Conservation (phyloP, 2,113 vertebrate species). For the Gymnarchus niloticus region DNA sequence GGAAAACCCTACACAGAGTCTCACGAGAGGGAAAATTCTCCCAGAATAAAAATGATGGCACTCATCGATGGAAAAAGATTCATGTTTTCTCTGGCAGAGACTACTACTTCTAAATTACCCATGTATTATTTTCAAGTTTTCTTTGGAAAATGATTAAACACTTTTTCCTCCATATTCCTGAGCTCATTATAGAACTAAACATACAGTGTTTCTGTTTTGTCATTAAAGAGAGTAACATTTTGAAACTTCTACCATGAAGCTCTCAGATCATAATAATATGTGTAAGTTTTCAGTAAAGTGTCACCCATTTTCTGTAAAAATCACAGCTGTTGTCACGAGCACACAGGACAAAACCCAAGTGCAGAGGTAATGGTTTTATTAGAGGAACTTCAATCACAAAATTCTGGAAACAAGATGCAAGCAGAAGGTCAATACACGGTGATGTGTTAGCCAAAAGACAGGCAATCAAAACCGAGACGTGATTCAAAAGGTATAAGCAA, state of each 20-base stretch:
- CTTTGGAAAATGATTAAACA: conserved; percentile 19
- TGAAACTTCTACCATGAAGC: neutral
- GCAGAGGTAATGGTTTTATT: no score
- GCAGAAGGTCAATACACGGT: no score
- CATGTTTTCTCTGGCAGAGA: neutral
- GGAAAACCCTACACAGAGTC: neutral
- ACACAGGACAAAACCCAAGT: no score
- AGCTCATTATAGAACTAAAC: neutral
- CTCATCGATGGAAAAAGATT: neutral
- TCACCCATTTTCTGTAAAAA: neutral
- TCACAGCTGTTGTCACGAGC: no score
- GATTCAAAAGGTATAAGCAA: no score
- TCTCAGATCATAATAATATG: neutral
- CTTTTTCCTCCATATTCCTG: neutral
- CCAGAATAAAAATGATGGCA: neutral
- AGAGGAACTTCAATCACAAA: no score
- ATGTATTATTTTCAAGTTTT: neutral
- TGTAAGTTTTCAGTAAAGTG: neutral
- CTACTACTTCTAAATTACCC: neutral
- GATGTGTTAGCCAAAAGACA: no score
- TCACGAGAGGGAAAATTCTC: neutral
- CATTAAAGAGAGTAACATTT: neutral
- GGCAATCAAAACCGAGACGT: no score
- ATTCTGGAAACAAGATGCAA: no score
- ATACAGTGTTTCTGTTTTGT: neutral